A percentile compares a stretch with the other conserved stretches of the same genome.
Conservation (phyloP, 2,797 vertebrate species). For the Rhinatrema bivittatum region DNA sequence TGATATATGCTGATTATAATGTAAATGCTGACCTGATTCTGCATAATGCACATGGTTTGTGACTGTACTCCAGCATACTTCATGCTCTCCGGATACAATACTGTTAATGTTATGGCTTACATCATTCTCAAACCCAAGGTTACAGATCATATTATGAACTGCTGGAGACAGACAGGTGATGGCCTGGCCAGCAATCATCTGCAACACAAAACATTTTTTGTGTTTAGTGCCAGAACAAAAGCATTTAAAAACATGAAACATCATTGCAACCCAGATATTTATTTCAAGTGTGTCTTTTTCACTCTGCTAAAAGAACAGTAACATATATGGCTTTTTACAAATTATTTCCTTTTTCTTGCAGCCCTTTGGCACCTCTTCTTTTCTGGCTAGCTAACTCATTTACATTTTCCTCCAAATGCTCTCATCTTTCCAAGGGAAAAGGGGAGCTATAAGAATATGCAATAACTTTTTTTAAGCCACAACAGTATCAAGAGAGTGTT, state of each 20-base stretch:
- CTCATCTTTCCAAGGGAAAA: too few relatives aligned
- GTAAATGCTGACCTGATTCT: slow-evolving; percentile 41
- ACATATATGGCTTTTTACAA: not conserved
- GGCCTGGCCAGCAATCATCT: slow-evolving; percentile 21
- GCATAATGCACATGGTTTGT: slow-evolving; percentile 29
- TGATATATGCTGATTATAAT: not conserved
- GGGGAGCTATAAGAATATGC: too few relatives aligned
- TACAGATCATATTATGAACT: slow-evolving; percentile 51
- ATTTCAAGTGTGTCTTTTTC: not conserved
- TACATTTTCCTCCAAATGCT: too few relatives aligned
- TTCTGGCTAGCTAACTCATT: not conserved
- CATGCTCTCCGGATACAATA: slow-evolving; percentile 33
- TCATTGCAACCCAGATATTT: not conserved
- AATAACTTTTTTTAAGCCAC: too few relatives aligned
- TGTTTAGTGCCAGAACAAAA: not conserved
- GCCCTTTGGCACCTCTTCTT: not conserved
- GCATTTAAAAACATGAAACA: not conserved
- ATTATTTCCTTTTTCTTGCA: not conserved
- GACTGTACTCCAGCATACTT: slow-evolving; percentile 44
- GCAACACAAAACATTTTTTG: slow-evolving; percentile 6
- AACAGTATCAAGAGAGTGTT: too few relatives aligned
- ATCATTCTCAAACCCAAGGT: slow-evolving; percentile 49
- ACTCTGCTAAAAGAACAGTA: not conserved
- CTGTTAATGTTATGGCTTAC: slow-evolving; percentile 17
- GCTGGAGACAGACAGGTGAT: slow-evolving; percentile 55